Evolutionary conservation across 1,140 invertebrate genomes (phyloP).

Genomic region (Pseudomyrmex sp.): DNA sequence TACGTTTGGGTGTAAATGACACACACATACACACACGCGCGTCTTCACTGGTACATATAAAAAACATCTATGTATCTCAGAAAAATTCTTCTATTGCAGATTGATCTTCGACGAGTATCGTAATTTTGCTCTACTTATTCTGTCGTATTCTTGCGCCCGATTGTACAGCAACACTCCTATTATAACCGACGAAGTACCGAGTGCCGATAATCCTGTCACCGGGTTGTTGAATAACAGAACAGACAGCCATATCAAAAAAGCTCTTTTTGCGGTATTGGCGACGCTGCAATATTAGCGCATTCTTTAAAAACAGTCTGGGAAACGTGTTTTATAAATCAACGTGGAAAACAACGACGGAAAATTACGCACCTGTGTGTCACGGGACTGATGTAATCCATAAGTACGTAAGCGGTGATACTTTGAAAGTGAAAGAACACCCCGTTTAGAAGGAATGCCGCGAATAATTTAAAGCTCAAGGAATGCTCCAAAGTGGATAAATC

Average conservation of each 20-base stretch:
- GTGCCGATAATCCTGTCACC: conserved; percentile 91
- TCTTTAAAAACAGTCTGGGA: conserved; percentile 3
- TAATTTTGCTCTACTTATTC: conserved; percentile 76
- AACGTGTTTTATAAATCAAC: too few relatives aligned
- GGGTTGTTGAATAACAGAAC: conserved; percentile 93
- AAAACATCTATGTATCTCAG: background rate
- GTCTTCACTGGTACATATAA: conserved; percentile 7
- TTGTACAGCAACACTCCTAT: conserved; percentile 93
- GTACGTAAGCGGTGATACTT: conserved; percentile 94
- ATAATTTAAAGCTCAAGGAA: conserved; percentile 85
- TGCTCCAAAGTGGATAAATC: conserved; percentile 86
- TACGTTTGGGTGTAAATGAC: background rate
- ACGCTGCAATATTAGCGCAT: conserved; percentile 87
- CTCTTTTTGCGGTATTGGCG: conserved; percentile 94
- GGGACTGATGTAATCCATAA: conserved; percentile 95
- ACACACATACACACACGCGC: background rate
- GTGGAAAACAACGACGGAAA: background rate
- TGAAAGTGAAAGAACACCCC: conserved; percentile 95
- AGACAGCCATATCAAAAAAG: conserved; percentile 93
- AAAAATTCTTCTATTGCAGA: conserved; percentile 77
- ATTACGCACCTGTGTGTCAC: conserved; percentile 92
- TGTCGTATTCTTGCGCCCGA: conserved; percentile 88
- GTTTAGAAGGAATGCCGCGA: conserved; percentile 90
- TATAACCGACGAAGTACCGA: conserved; percentile 92
- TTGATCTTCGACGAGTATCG: conserved; percentile 81